Evolutionary conservation across 1,140 invertebrate species (phyloP), one percentile per base, ranked within the genome.

Genomic region (Mya arenaria): DNA sequence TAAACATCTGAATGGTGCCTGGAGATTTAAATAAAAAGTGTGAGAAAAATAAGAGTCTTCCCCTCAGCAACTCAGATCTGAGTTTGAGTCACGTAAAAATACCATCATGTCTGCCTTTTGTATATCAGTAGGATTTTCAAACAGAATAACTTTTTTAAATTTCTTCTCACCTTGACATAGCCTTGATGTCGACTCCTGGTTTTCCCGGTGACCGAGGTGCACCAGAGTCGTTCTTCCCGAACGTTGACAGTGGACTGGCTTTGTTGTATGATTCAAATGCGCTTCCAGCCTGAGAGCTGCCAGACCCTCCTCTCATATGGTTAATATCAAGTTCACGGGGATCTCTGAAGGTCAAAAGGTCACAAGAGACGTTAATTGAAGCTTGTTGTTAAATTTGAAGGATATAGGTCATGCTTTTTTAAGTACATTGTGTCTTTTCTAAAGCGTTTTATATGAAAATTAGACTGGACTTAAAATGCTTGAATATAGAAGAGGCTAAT

Each of bases 251-350:
- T 1, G 78, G 63, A 30, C 25, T 39, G 15, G 71, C 73, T 93
- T 98, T 98, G 87, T 97, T 95, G 91, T 99, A 99, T 39, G 98
- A 93, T 90, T 99, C 97, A 92, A 99, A 99, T 13, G 98, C 98
- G 86, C 97, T 98, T n/a, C 97, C 97, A 2, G 79, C 30, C 23
- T 66, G 75, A 0, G 60, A 55, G 8, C 63, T 56, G 1, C 75
- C 75, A 30, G 44, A 48, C 2, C 77, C 63, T 1, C 34, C 63
- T 30, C 74, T 37, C 4, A 30, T 23, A 48, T 80, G 77, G 37
- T 80, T 60, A 1, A 41, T 32, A 8, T 17, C 19, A 5, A 52
- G n/a, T 0, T 78, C 75, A 4, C 75, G 39, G 1, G 63, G 60
- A 56, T 78, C 75, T 39, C 75, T 78, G 75, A 5, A 56, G 56